Percentiles rank a stretch among this genome's conserved stretches.
Evolutionary conservation across 1,140 invertebrate genomes (phyloP).

Genomic region (Heliconius hewitsoni): DNA sequence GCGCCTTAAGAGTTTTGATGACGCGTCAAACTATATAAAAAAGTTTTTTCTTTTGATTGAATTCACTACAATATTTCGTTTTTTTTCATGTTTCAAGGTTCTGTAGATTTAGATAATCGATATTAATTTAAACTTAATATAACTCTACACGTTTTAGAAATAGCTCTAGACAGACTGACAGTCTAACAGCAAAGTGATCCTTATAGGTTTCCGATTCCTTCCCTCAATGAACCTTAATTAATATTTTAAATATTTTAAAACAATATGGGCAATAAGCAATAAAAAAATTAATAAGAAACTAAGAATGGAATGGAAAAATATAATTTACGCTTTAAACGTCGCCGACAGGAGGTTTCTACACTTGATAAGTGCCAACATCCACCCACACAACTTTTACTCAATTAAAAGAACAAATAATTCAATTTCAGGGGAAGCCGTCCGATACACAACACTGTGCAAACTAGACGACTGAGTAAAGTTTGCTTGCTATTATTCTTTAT

Average conservation of each 20-base stretch:
- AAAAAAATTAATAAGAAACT: constrained; percentile 10
- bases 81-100: too few relatives aligned
- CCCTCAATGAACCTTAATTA: not conserved
- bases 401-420: constrained; percentile 39
- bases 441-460: constrained; percentile 34
- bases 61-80: too few relatives aligned
- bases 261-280: not conserved
- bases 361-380: constrained; percentile 30
- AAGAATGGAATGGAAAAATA: constrained; percentile 1
- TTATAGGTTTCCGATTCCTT: too few relatives aligned
- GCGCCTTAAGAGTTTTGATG: too few relatives aligned
- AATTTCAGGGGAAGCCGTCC: constrained; percentile 32
- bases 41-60: too few relatives aligned
- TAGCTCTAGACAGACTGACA: too few relatives aligned
- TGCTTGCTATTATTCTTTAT: constrained; percentile 11
- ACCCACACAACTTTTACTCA: constrained; percentile 30
- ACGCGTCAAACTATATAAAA: too few relatives aligned
- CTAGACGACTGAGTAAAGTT: constrained; percentile 30
- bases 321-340: constrained; percentile 21
- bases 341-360: constrained; percentile 17
- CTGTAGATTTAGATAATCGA: too few relatives aligned
- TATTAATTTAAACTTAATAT: too few relatives aligned
- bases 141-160: too few relatives aligned
- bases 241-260: not conserved
- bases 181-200: too few relatives aligned